phyloP scores from a whole-genome alignment of 2,113 vertebrate genomes.

The Halcyon malimbica region DNA sequence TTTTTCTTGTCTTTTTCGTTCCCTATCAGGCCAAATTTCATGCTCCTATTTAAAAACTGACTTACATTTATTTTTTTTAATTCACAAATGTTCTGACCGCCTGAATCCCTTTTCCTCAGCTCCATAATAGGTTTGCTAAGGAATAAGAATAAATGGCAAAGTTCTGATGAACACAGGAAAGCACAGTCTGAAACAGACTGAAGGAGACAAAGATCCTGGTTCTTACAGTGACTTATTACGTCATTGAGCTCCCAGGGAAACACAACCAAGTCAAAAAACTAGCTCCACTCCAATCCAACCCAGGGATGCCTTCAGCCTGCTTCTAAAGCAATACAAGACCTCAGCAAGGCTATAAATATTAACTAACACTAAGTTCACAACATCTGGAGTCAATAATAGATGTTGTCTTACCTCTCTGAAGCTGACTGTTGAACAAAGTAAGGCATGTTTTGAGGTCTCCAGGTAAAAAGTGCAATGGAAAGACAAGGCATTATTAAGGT shows the following conservation, averaged over 20 bases:
- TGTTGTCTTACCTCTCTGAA: background rate
- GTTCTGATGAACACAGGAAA: background rate
- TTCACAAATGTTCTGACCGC: background rate
- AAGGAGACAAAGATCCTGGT: background rate
- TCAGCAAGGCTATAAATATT: background rate
- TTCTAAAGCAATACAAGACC: background rate
- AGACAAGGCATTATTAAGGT: background rate
- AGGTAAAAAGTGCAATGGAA: background rate
- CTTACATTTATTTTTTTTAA: slow-evolving; percentile 12
- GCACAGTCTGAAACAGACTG: background rate
- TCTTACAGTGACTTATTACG: background rate
- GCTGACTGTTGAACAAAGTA: background rate
- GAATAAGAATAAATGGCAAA: background rate
- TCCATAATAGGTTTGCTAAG: background rate
- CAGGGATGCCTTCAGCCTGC: background rate
- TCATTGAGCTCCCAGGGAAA: background rate
- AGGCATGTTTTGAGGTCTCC: background rate
- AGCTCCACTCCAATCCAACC: background rate
- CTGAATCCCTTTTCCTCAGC: background rate
- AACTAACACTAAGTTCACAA: background rate
- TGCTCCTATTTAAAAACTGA: slow-evolving; percentile 10
- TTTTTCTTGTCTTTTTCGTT: slow-evolving; percentile 31
- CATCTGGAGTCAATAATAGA: background rate
- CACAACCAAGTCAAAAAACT: background rate
- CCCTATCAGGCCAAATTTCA: background rate